Evolutionary conservation across 92 coral and sea anemone genomes (phyloP).

Genomic region (Epizoanthus rinbou): DNA sequence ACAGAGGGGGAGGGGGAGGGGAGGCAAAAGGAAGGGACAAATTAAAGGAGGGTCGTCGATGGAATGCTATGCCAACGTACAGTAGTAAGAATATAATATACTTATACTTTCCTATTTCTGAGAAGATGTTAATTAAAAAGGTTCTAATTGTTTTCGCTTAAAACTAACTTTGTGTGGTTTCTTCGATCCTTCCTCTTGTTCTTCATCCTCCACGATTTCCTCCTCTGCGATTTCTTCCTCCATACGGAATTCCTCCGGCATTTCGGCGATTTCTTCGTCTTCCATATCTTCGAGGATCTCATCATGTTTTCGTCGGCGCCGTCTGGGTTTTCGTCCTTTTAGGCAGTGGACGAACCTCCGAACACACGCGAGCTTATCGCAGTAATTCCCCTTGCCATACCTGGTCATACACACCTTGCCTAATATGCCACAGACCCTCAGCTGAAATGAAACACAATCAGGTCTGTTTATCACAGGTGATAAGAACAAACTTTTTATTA

Average conservation of each 20-base stretch:
- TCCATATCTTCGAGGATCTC: conserved; percentile 14
- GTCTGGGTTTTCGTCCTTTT: not conserved
- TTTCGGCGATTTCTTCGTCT: conserved; percentile 19
- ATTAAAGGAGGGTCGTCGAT: too few relatives aligned
- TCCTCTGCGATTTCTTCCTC: conserved; percentile 11
- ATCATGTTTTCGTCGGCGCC: not conserved
- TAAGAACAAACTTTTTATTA: too few relatives aligned
- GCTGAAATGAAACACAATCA: not conserved
- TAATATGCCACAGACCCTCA: not conserved
- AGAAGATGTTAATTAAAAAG: too few relatives aligned
- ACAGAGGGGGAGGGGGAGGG: too few relatives aligned
- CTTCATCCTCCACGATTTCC: not conserved
- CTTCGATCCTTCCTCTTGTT: not conserved
- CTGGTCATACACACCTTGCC: not conserved
- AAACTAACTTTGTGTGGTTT: not conserved
- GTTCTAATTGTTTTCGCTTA: not conserved
- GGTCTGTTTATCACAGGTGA: too few relatives aligned
- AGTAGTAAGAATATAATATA: too few relatives aligned
- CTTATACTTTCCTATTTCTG: too few relatives aligned
- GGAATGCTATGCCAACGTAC: too few relatives aligned
- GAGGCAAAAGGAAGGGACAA: too few relatives aligned
- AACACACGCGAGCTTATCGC: not conserved
- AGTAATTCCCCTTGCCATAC: not conserved
- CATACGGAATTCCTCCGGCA: conserved; percentile 16
- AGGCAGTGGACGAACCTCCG: not conserved